phyloP scores from a whole-genome alignment of 2,888 invertebrate genomes.

The Junonia oenone region DNA sequence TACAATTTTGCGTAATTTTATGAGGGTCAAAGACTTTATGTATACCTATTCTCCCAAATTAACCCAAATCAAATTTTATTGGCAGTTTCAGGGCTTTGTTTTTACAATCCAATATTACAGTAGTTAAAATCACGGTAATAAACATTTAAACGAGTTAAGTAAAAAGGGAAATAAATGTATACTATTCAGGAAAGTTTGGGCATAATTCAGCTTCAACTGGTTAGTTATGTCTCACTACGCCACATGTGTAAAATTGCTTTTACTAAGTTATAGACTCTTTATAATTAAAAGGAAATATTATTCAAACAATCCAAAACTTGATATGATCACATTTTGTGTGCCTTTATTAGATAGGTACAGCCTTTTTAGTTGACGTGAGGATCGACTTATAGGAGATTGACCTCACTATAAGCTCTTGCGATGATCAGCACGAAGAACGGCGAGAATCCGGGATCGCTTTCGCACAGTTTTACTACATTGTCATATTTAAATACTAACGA shows the following conservation, averaged over 20 bases:
- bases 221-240: not conserved
- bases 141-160: slow-evolving; percentile 1
- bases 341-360: too few relatives aligned
- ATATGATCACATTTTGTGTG: too few relatives aligned
- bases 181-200: not conserved
- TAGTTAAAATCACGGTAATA: not conserved
- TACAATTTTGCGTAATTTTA: slow-evolving; percentile 1
- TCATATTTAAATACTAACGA: too few relatives aligned
- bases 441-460: too few relatives aligned
- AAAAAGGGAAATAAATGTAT: not conserved
- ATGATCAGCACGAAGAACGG: too few relatives aligned
- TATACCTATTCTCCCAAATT: slow-evolving; percentile 15
- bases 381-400: too few relatives aligned
- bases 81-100: slow-evolving; percentile 10
- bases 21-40: slow-evolving; percentile 11
- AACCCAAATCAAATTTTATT: slow-evolving; percentile 13
- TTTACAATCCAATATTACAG: slow-evolving; percentile 12
- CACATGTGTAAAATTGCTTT: not conserved
- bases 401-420: too few relatives aligned
- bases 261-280: not conserved
- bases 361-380: too few relatives aligned
- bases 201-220: not conserved
- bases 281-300: too few relatives aligned
- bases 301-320: too few relatives aligned
- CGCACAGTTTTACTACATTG: too few relatives aligned